Evolutionary conservation across 2,797 vertebrate species (phyloP).

Genomic region (Amblyopsis hoosieri): DNA sequence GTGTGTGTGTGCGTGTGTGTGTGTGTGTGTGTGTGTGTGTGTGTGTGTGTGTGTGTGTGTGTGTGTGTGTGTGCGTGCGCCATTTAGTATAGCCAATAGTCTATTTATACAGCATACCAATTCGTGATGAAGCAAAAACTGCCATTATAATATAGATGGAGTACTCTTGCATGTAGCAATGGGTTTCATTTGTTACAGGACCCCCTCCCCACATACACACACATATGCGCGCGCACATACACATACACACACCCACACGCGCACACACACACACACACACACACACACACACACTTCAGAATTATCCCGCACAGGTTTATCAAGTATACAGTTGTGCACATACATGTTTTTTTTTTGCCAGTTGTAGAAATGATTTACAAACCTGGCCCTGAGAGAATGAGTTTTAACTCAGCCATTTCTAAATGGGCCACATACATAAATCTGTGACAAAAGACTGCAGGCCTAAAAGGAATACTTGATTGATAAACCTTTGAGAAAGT

Average conservation of each 20-base stretch:
- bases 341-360: too few relatives aligned
- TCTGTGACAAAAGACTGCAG: too few relatives aligned
- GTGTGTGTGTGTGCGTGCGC: conserved; percentile 51
- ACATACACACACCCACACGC: too few relatives aligned
- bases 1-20: conserved; percentile 3
- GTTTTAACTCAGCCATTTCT: too few relatives aligned
- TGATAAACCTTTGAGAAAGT: neutral
- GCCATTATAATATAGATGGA: conserved; percentile 29
- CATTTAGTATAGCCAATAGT: conserved; percentile 37
- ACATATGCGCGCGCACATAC: too few relatives aligned
- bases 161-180: conserved; percentile 24
- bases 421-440: too few relatives aligned
- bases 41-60: conserved; percentile 18
- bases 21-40: conserved; percentile 4
- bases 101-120: conserved; percentile 44
- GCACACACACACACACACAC: too few relatives aligned
- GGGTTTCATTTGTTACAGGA: conserved; percentile 49
- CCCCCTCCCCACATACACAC: conserved; percentile 21
- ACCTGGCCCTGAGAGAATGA: too few relatives aligned
- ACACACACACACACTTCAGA: too few relatives aligned
- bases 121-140: conserved; percentile 24
- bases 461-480: neutral
- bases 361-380: too few relatives aligned
- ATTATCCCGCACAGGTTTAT: too few relatives aligned
- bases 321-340: too few relatives aligned